Percentiles rank a stretch among this genome's conserved stretches.
Evolutionary conservation across 1,140 invertebrate genomes (phyloP).

Genomic region (Macrosteles quadrilineatus): DNA sequence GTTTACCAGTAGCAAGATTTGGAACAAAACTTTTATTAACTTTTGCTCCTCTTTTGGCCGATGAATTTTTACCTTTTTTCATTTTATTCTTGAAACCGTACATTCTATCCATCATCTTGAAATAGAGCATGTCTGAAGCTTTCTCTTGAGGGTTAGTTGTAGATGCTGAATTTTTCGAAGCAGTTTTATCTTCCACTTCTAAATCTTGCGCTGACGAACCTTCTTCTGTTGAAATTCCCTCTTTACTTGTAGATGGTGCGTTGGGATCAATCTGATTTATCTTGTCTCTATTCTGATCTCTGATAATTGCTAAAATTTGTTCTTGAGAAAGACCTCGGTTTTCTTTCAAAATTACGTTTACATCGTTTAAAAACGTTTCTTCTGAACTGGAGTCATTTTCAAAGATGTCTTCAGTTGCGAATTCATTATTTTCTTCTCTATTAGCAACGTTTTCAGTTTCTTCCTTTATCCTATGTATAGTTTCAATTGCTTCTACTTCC

Average conservation of each 20-base stretch:
- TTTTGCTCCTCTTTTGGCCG: too few relatives aligned
- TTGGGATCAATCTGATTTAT: not conserved
- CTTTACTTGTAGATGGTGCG: not conserved
- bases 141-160: too few relatives aligned
- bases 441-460: slow-evolving; percentile 6
- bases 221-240: too few relatives aligned
- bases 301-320: slow-evolving; percentile 59
- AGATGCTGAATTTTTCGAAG: too few relatives aligned
- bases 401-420: slow-evolving; percentile 43
- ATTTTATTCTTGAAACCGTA: too few relatives aligned
- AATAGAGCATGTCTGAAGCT: too few relatives aligned
- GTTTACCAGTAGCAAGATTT: too few relatives aligned
- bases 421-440: slow-evolving; percentile 5
- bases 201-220: too few relatives aligned
- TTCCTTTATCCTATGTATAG: slow-evolving; percentile 6
- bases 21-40: too few relatives aligned
- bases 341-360: slow-evolving; percentile 61
- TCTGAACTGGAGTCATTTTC: slow-evolving; percentile 46
- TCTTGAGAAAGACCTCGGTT: slow-evolving; percentile 70
- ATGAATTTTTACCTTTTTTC: too few relatives aligned
- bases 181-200: too few relatives aligned
- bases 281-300: slow-evolving; percentile 50
- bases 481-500: slow-evolving; percentile 15
- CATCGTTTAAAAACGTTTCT: slow-evolving; percentile 29
- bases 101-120: too few relatives aligned